Percentiles rank a stretch among this genome's conserved stretches.
Conservation (phyloP, 2,113 vertebrate species). For the Xiphophorus couchianus region DNA sequence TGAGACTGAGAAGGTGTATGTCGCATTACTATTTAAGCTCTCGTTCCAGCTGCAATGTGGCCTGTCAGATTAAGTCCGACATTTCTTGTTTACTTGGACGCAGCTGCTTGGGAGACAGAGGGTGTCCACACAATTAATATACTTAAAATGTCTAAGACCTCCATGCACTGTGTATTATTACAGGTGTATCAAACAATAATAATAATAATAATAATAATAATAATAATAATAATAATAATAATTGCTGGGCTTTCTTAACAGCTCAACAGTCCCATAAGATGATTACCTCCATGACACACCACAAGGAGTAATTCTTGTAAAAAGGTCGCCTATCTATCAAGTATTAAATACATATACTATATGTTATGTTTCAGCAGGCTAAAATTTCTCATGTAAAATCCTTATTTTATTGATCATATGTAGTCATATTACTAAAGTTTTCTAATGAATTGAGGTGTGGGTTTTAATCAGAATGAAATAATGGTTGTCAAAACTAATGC, state of each 20-base stretch:
- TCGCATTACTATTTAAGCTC: conserved; percentile 37
- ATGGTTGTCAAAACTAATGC: not conserved
- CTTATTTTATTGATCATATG: not conserved
- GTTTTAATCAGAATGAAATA: not conserved
- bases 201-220: too few species aligned
- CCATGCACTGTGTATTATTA: not conserved
- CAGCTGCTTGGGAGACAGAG: conserved; percentile 4
- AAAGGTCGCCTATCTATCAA: not conserved
- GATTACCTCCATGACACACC: too few species aligned
- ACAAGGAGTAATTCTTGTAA: not conserved
- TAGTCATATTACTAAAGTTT: not conserved
- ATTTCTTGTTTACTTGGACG: conserved; percentile 17
- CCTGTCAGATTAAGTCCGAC: conserved; percentile 42
- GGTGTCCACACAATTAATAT: conserved; percentile 23
- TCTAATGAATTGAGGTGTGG: not conserved
- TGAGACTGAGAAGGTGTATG: conserved; percentile 30
- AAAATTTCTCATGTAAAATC: not conserved
- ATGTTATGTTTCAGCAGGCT: not conserved
- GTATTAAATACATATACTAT: not conserved
- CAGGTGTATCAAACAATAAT: not conserved
- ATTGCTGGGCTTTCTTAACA: not conserved
- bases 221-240: too few species aligned
- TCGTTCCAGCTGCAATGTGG: conserved; percentile 23
- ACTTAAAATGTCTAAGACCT: not conserved
- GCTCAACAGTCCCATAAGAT: too few species aligned